These are phyloP conservation scores for Capreolus pygargus DNA, from an alignment of 2,113 vertebrate species.

Conservation along the genomic window DNA sequence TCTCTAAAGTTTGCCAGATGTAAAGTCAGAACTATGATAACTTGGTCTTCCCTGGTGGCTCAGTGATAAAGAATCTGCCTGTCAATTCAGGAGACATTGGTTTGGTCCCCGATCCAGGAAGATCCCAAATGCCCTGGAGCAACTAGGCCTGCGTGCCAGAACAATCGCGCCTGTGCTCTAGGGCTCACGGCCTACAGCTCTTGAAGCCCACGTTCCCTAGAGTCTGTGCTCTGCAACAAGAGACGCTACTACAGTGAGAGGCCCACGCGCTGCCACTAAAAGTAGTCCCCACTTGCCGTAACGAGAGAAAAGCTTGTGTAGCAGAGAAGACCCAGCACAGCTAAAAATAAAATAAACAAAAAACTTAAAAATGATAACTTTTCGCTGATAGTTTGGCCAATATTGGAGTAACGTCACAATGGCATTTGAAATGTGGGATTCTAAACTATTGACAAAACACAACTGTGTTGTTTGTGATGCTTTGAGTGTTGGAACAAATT, in stretches of 20 bases:
- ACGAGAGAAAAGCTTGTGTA: neutral
- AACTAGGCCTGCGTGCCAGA: neutral
- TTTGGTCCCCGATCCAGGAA: neutral
- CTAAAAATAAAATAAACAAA: neutral
- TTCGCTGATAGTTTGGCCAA: neutral
- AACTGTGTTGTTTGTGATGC: neutral
- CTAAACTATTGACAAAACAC: neutral
- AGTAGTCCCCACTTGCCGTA: neutral
- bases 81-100: neutral
- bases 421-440: slow-evolving; percentile 1
- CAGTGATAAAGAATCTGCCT: neutral
- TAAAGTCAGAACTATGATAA: neutral
- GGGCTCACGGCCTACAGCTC: neutral
- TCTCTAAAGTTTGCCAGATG: slow-evolving; percentile 15
- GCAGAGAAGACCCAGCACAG: neutral
- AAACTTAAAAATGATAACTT: neutral
- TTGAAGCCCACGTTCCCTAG: neutral
- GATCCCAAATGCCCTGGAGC: neutral
- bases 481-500: neutral
- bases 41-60: neutral
- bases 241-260: neutral
- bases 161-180: neutral
- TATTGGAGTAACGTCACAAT: neutral
- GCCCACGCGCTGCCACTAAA: accelerated
- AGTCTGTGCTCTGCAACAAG: neutral